Conservation (phyloP, 2,113 vertebrate genomes). For the Acanthisitta chloris region DNA sequence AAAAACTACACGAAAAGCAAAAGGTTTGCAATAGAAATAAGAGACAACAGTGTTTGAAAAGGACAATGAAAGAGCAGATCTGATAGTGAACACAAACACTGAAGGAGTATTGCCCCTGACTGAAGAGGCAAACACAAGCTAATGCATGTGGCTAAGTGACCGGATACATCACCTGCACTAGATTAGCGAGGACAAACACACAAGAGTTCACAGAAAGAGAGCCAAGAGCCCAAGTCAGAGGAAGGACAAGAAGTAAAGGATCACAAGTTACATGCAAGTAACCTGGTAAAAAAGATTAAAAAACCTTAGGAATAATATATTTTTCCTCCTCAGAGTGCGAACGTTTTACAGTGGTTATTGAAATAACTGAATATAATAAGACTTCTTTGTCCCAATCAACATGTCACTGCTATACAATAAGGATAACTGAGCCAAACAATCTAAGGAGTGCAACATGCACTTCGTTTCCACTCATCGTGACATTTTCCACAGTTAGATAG, state of each 20-base stretch:
- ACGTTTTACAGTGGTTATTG: slow-evolving; percentile 21
- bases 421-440: slow-evolving; percentile 27
- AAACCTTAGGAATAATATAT: background rate
- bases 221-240: background rate
- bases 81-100: background rate
- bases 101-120: background rate
- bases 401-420: slow-evolving; percentile 15
- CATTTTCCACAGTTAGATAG: slow-evolving; percentile 44
- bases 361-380: slow-evolving; percentile 19
- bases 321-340: background rate
- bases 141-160: background rate
- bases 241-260: background rate
- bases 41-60: background rate
- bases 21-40: background rate
- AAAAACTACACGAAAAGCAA: background rate
- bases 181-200: background rate
- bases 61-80: background rate
- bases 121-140: background rate
- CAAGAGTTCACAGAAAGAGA: background rate
- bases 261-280: background rate
- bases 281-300: background rate
- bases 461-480: slow-evolving; percentile 34
- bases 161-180: background rate
- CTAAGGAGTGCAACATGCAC: background rate
- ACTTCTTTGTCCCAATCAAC: slow-evolving; percentile 40